Percentiles rank a stretch among this genome's conserved stretches.
Evolutionary conservation across 2,888 invertebrate genomes (phyloP).

Genomic region (Alitta virens): DNA sequence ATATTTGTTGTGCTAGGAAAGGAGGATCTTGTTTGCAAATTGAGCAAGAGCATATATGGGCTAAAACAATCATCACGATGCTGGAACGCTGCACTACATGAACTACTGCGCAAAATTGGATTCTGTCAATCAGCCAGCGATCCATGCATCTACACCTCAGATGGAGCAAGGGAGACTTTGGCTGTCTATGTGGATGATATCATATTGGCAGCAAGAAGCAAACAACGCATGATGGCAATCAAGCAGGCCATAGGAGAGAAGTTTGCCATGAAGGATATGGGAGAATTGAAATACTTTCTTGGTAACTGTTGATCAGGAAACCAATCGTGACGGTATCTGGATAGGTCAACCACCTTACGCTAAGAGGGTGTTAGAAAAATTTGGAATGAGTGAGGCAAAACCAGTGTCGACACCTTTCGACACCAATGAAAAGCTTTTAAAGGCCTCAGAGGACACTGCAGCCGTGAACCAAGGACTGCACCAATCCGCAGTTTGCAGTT

Average conservation of each 20-base stretch:
- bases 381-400: constrained; percentile 3
- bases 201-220: not conserved
- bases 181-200: not conserved
- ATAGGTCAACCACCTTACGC: constrained; percentile 9
- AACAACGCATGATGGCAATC: not conserved
- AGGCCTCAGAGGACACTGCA: not conserved
- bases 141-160: constrained; percentile 12
- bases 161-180: not conserved
- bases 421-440: not conserved
- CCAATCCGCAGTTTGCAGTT: too few species aligned
- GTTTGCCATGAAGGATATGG: constrained; percentile 8
- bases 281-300: constrained; percentile 6
- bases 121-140: constrained; percentile 21
- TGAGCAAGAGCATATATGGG: too few species aligned
- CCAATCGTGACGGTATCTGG: constrained; percentile 4
- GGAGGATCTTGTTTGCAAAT: too few species aligned
- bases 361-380: constrained; percentile 1
- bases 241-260: constrained; percentile 7
- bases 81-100: constrained; percentile 6
- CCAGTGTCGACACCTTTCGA: constrained; percentile 5
- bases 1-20: too few species aligned
- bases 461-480: too few species aligned
- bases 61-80: constrained; percentile 28
- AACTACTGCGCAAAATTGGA: constrained; percentile 11
- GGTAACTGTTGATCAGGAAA: constrained; percentile 5